These are phyloP conservation scores for Protosalanx chinensis DNA, from an alignment of 2,797 vertebrate genomes.

Conservation along the genomic window DNA sequence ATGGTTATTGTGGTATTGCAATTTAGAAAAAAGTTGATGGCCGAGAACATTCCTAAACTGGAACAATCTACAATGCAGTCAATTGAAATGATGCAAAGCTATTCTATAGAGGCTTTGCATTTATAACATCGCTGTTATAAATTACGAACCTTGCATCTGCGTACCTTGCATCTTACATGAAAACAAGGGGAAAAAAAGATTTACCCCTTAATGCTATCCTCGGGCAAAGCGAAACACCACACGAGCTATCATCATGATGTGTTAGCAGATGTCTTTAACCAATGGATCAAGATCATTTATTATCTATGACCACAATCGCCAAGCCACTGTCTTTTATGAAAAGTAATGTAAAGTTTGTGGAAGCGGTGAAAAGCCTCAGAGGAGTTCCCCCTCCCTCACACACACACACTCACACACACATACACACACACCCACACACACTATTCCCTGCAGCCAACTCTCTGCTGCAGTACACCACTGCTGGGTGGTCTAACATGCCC, in stretches of 20 bases:
- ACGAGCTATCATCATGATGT: no score
- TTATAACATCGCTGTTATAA: background rate
- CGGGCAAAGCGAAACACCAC: no score
- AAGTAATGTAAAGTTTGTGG: background rate
- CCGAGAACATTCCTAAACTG: background rate
- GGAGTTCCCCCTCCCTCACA: background rate
- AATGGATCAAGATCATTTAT: no score
- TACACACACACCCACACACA: no score
- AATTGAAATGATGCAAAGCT: no score
- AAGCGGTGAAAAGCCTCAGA: background rate
- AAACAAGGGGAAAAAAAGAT: no score
- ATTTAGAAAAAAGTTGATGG: background rate
- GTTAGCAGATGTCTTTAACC: no score
- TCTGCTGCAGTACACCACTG: conserved; percentile 11
- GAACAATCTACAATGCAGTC: background rate
- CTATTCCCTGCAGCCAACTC: conserved; percentile 26
- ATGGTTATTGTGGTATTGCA: background rate
- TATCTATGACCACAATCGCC: no score
- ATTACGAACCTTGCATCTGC: no score
- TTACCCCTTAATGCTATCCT: background rate
- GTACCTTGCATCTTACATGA: no score
- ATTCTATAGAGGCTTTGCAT: background rate
- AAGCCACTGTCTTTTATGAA: conserved; percentile 4
- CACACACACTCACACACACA: no score
- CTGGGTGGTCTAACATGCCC: conserved; percentile 38